phyloP scores from a whole-genome alignment of 2,113 vertebrate species.

The Struthio camelus region DNA sequence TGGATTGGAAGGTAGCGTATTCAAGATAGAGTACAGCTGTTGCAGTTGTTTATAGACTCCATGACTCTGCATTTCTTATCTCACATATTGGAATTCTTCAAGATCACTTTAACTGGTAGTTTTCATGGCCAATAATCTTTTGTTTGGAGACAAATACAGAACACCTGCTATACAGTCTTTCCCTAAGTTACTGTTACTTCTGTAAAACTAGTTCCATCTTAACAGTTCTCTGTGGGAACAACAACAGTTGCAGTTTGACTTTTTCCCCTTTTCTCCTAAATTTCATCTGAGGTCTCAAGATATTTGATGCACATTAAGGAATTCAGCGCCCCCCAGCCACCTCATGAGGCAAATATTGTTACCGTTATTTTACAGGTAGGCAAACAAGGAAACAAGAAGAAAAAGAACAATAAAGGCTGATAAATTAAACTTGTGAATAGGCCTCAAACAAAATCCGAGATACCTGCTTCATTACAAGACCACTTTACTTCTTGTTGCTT shows the following conservation, averaged over 20 bases:
- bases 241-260: background rate
- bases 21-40: background rate
- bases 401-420: background rate
- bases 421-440: background rate
- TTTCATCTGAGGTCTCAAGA: background rate
- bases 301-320: background rate
- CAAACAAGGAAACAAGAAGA: background rate
- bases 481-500: background rate
- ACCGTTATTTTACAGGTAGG: background rate
- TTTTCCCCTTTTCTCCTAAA: background rate
- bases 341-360: background rate
- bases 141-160: background rate
- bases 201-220: background rate
- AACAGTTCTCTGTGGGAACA: background rate
- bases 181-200: background rate
- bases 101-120: background rate
- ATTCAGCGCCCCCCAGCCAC: background rate
- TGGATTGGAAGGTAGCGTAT: background rate
- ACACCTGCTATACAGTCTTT: background rate
- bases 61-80: background rate
- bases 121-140: background rate
- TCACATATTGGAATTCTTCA: background rate
- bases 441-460: background rate
- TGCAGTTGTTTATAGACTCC: background rate
- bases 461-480: background rate